Evolutionary conservation across 2,797 vertebrate species (phyloP).

Genomic region (Loris lydekkerianus): DNA sequence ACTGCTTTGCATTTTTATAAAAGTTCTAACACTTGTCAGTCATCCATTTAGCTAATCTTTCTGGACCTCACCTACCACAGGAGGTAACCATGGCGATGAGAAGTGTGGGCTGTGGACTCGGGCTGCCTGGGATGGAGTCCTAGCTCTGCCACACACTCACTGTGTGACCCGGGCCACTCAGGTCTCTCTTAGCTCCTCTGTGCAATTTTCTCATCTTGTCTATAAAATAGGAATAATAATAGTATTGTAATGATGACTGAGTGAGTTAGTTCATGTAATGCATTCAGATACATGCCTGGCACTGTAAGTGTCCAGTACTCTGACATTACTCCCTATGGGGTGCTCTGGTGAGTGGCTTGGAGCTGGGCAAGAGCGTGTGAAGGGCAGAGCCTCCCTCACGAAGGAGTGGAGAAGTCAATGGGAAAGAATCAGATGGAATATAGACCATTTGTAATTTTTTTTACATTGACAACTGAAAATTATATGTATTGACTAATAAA

Average conservation of each 20-base stretch:
- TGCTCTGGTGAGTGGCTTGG: neutral
- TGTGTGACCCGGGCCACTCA: neutral
- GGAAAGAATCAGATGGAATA: neutral
- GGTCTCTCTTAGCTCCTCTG: neutral
- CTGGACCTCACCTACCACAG: neutral
- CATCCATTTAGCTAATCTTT: neutral
- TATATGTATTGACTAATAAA: neutral
- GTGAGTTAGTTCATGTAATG: neutral
- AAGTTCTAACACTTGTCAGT: neutral
- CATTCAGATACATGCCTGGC: neutral
- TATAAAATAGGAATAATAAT: neutral
- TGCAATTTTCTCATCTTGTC: neutral
- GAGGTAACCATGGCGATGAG: neutral
- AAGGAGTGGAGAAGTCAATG: neutral
- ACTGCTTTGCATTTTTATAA: neutral
- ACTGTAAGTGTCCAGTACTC: neutral
- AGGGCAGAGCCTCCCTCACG: neutral
- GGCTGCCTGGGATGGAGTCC: neutral
- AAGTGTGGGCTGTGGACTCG: neutral
- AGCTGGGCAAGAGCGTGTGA: neutral
- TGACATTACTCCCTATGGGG: neutral
- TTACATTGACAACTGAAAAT: neutral
- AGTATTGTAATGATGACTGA: neutral
- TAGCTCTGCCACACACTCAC: neutral
- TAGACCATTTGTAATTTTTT: slow-evolving; percentile 2